A percentile compares a stretch with the other conserved stretches of the same genome.
Evolutionary conservation across 2,113 vertebrate species (phyloP).

Genomic region (Pygoscelis antarcticus): DNA sequence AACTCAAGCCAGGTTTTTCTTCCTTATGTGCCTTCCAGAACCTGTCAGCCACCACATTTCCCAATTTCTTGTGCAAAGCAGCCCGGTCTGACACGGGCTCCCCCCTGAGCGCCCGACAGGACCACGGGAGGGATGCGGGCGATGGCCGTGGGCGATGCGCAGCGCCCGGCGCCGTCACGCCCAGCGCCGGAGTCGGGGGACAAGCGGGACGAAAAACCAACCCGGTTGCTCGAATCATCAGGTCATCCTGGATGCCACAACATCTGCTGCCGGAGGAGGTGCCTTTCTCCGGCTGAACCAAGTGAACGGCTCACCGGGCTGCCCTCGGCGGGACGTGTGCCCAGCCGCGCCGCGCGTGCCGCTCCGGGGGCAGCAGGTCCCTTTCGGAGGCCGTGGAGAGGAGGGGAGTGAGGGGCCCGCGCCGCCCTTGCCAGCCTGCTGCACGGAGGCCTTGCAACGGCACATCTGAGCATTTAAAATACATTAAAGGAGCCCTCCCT

Average conservation of each 20-base stretch:
- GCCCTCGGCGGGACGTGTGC: rapidly evolving
- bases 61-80: rapidly evolving
- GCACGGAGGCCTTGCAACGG: background rate
- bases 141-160: rapidly evolving
- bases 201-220: rapidly evolving
- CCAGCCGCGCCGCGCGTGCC: rapidly evolving
- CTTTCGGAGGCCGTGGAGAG: background rate
- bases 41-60: rapidly evolving
- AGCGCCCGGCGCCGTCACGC: rapidly evolving
- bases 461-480: conserved; percentile 76
- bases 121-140: rapidly evolving
- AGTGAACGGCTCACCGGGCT: rapidly evolving
- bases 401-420: background rate
- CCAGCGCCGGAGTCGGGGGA: rapidly evolving
- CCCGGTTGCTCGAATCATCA: rapidly evolving
- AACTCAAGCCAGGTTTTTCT: background rate
- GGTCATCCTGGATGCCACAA: rapidly evolving
- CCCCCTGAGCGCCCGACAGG: rapidly evolving
- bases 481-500: conserved; percentile 78
- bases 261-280: background rate
- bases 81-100: rapidly evolving
- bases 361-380: background rate
- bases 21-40: background rate
- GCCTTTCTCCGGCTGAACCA: background rate
- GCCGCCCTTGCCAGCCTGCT: background rate